Evolutionary conservation across 2,888 invertebrate genomes (phyloP), one percentile per base, ranked within the genome.

Genomic region (Gnatocerus cornutus): DNA sequence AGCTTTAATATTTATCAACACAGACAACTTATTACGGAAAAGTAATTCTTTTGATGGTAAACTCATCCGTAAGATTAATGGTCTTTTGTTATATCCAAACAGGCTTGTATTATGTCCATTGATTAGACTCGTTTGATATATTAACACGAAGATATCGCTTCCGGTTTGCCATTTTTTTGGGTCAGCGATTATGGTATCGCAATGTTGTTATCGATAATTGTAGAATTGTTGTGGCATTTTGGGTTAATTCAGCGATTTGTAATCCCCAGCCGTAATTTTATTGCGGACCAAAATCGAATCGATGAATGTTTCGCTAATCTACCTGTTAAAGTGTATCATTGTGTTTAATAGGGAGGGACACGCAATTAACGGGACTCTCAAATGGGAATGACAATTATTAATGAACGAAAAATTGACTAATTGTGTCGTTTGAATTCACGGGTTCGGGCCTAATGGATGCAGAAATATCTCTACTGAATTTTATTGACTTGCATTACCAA

Each of bases 161-260:
- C 63, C 63, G 63, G 53, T 13, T 53, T 10, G 27, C 59, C 63
- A 63, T 63, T 63, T 63, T 63, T 63, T 63, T 63, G 52, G 63
- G 63, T 63, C 63, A 63, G 13, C 52, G 63, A 63, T 63, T 63
- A 43, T 29, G 16, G n/a, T 63, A 63, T 63, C 63, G 63, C 43
- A 41, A 30, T 37, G 39, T n/a, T 37, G 61, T 61, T 50, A 50
- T 48, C 39, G 50, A 61, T 61, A 61, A 61, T 61, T 58, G 13
- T 45, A 27, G 58, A 21, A 43, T 61, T 48, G 50, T 13, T 39
- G 61, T 10, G 33, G 50, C 61, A 21, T 61, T 61, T 63, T 16
- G 43, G 63, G 63, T 63, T 63, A 63, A 63, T 63, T 52, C 45
- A 53, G 21, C 63, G 13, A 63, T 63, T 63, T 63, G 53, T 63